These are phyloP conservation scores for Neodiprion virginianus DNA, from an alignment of 1,140 invertebrate genomes.

Conservation along the genomic window DNA sequence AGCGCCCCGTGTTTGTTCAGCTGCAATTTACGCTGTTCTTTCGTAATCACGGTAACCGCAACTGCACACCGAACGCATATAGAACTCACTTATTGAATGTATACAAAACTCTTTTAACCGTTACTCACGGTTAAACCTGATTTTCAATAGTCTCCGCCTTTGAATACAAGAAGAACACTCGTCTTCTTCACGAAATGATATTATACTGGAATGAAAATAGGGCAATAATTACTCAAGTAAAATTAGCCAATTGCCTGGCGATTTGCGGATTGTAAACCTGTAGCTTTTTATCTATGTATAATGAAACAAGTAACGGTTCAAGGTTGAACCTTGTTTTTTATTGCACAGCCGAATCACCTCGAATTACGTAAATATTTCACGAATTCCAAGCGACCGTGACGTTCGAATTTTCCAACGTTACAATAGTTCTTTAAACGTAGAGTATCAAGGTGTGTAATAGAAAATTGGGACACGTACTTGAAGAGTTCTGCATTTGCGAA, in stretches of 20 bases:
- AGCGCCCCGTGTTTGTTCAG: background rate
- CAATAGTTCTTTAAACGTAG: too few relatives aligned
- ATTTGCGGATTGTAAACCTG: too few relatives aligned
- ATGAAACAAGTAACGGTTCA: background rate
- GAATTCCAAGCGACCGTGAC: background rate
- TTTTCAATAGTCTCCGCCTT: background rate
- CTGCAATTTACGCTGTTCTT: constrained; percentile 5
- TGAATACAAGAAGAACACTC: too few relatives aligned
- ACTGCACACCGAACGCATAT: background rate
- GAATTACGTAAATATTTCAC: background rate
- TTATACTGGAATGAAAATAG: too few relatives aligned
- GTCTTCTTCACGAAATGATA: too few relatives aligned
- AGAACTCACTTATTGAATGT: background rate
- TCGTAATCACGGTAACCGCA: background rate
- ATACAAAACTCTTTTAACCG: background rate
- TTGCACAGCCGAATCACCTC: background rate
- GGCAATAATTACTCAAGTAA: too few relatives aligned
- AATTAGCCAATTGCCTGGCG: too few relatives aligned
- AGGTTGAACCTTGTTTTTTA: background rate
- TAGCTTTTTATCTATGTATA: too few relatives aligned
- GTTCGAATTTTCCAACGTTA: background rate
- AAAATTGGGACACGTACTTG: too few relatives aligned
- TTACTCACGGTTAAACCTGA: background rate
- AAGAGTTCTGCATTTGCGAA: too few relatives aligned
- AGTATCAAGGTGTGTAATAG: too few relatives aligned